Percentiles rank a stretch among this genome's conserved stretches.
Conservation (phyloP, 2,797 vertebrate genomes). For the Limosa lapponica region DNA sequence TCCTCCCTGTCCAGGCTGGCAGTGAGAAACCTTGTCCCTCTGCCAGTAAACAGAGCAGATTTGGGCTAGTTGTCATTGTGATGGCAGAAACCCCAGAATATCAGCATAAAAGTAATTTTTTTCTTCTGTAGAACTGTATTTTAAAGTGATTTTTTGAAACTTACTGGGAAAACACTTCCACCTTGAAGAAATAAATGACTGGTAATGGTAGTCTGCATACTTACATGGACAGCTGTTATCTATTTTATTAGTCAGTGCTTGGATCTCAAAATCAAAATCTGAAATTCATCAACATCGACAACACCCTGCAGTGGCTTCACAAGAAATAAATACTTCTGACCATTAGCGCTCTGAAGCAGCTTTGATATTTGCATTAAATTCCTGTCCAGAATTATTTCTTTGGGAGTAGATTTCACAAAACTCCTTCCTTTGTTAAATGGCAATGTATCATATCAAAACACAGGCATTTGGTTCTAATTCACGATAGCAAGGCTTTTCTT, state of each 20-base stretch:
- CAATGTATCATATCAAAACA: neutral
- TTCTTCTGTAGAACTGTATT: neutral
- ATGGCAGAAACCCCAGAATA: slow-evolving; percentile 9
- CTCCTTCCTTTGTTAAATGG: slow-evolving; percentile 3
- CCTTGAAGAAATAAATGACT: neutral
- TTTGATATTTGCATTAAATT: slow-evolving; percentile 15
- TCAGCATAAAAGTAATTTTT: neutral
- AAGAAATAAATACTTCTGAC: slow-evolving; percentile 11
- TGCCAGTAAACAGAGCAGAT: neutral
- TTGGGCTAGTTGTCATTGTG: neutral
- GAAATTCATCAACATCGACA: slow-evolving; percentile 17
- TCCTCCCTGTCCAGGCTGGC: neutral
- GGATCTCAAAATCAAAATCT: slow-evolving; percentile 28
- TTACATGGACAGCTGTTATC: slow-evolving; percentile 18
- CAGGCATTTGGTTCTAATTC: neutral
- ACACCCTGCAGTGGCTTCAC: neutral
- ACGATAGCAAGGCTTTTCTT: neutral
- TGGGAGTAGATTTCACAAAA: neutral
- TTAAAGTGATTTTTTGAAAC: slow-evolving; percentile 9
- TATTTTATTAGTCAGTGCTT: slow-evolving; percentile 41
- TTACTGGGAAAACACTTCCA: neutral
- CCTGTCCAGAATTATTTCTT: neutral
- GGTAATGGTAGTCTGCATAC: neutral
- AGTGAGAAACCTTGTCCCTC: neutral
- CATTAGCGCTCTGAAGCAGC: neutral